Conservation (phyloP, 2,113 vertebrate species). For the Microtus ochrogaster region DNA sequence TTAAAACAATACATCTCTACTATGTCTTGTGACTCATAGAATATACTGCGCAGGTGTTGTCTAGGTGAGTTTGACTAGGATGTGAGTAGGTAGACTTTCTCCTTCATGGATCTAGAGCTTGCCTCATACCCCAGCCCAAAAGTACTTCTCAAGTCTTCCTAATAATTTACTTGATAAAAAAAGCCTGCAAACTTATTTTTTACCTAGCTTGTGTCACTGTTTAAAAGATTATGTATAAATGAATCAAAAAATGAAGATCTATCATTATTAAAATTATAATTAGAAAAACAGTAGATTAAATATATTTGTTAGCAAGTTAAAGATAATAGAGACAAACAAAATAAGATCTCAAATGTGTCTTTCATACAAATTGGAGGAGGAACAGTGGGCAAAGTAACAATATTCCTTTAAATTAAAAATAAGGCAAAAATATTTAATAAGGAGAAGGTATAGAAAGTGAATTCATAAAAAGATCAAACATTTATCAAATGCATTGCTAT, state of each 20-base stretch:
- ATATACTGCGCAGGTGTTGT: neutral
- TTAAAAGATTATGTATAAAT: neutral
- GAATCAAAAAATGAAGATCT: neutral
- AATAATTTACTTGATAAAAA: neutral
- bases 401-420: neutral
- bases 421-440: too few species aligned
- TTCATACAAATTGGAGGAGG: neutral
- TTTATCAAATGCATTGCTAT: neutral
- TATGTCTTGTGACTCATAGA: neutral
- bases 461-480: neutral
- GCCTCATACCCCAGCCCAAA: neutral
- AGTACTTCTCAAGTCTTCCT: neutral
- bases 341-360: neutral
- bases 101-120: neutral
- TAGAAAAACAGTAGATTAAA: neutral
- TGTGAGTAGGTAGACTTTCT: neutral
- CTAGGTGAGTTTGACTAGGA: too few species aligned
- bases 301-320: neutral
- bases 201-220: neutral
- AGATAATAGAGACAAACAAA: neutral
- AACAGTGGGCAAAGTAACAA: neutral
- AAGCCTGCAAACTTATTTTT: neutral
- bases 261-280: neutral
- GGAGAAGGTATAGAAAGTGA: neutral
- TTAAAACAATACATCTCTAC: too few species aligned